Conservation (phyloP, 30 jellyfish, hydroid and myxozoan genomes). For the Aurelia coerulea region DNA sequence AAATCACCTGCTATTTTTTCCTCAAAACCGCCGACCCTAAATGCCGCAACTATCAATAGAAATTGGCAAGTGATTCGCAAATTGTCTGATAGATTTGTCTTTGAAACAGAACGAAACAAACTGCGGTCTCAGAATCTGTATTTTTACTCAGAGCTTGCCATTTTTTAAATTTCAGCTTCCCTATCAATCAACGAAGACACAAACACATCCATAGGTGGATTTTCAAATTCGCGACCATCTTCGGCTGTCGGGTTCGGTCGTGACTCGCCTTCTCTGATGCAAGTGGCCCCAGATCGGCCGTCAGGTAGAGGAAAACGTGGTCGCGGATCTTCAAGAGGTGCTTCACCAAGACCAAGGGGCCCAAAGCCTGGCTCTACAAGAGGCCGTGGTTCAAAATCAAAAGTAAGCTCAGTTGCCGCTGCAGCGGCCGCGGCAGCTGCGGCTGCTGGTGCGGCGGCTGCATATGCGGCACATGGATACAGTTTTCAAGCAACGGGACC, state of each 20-base stretch:
- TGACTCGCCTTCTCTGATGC: conserved; percentile 51
- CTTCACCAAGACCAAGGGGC: conserved; percentile 67
- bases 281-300: not conserved
- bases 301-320: conserved; percentile 90
- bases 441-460: conserved; percentile 99
- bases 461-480: conserved; percentile 97
- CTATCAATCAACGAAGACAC: conserved; percentile 67
- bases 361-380: conserved; percentile 65
- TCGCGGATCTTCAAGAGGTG: conserved; percentile 81
- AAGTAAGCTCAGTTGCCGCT: conserved; percentile 85
- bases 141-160: too few relatives aligned
- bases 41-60: too few relatives aligned
- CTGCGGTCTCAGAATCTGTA: too few relatives aligned
- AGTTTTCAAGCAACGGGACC: conserved; percentile 87
- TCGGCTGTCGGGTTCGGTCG: conserved; percentile 67
- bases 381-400: conserved; percentile 89
- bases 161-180: conserved; percentile 25
- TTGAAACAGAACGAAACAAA: too few relatives aligned
- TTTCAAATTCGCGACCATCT: conserved; percentile 69
- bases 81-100: too few relatives aligned
- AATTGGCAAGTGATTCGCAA: too few relatives aligned
- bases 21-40: too few relatives aligned
- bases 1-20: too few relatives aligned
- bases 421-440: conserved; percentile 99
- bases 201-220: conserved; percentile 37